Evolutionary conservation across 2,113 vertebrate genomes (phyloP).

Genomic region (Mustelus asterias): DNA sequence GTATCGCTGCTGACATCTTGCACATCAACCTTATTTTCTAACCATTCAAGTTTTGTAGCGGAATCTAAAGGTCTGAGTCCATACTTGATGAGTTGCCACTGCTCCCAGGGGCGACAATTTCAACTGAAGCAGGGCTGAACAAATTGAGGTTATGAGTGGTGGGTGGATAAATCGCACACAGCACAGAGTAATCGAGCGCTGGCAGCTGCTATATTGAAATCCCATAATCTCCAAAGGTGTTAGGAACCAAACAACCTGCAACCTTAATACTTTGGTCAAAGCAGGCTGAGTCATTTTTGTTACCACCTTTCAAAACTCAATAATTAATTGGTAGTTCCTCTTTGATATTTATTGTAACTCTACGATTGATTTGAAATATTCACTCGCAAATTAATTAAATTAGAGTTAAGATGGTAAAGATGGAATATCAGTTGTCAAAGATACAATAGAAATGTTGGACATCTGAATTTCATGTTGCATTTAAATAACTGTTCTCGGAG

Average conservation of each 20-base stretch:
- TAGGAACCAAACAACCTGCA: background rate
- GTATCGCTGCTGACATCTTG: background rate
- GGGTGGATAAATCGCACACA: background rate
- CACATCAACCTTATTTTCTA: background rate
- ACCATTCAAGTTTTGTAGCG: background rate
- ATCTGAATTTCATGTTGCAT: background rate
- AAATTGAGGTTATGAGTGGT: conserved; percentile 18
- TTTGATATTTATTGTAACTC: background rate
- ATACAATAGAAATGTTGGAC: background rate
- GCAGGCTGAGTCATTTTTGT: background rate
- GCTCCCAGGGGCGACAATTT: conserved; percentile 21
- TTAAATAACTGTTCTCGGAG: background rate
- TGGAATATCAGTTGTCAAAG: background rate
- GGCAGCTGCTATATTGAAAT: conserved; percentile 20
- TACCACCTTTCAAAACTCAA: conserved; percentile 11
- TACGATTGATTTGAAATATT: background rate
- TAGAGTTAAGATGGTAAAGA: background rate
- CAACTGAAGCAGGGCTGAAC: background rate
- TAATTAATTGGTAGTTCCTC: background rate
- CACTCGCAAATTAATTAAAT: background rate
- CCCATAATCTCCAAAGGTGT: background rate
- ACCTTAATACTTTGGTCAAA: background rate
- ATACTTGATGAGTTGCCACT: background rate
- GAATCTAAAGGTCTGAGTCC: background rate
- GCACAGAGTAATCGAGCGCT: background rate